phyloP scores from a whole-genome alignment of 1,140 invertebrate genomes.

The Philopotamus ludificatus region DNA sequence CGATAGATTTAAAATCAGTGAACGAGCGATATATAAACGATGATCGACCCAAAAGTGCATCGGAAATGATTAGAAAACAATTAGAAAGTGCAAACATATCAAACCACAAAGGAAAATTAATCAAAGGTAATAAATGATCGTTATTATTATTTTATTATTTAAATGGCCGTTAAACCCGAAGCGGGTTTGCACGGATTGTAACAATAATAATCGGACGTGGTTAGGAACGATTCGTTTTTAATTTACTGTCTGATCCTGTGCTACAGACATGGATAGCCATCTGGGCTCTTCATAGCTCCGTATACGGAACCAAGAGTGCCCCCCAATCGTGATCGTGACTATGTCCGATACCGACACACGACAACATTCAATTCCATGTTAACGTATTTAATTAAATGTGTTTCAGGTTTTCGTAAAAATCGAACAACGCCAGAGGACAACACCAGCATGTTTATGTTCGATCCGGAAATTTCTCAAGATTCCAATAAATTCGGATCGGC shows the following conservation, averaged over 20 bases:
- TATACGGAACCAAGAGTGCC: no score
- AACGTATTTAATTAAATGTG: background rate
- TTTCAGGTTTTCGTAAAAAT: constrained; percentile 26
- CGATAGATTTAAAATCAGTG: background rate
- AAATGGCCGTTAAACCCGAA: no score
- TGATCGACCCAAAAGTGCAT: constrained; percentile 31
- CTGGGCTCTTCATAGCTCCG: no score
- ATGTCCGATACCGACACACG: background rate
- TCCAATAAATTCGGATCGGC: background rate
- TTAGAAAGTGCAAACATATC: constrained; percentile 10
- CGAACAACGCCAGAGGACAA: constrained; percentile 23
- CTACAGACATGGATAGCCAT: no score
- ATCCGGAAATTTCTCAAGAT: constrained; percentile 14
- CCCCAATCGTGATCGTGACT: background rate
- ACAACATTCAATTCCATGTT: background rate
- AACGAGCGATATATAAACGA: background rate
- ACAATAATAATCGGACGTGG: no score
- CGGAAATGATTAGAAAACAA: constrained; percentile 29
- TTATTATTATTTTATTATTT: no score
- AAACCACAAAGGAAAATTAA: background rate
- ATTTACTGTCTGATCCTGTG: no score
- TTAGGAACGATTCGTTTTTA: no score
- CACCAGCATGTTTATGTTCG: constrained; percentile 28
- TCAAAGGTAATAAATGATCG: background rate
- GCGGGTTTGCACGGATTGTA: no score